These are phyloP conservation scores for Microctonus brassicae DNA, from an alignment of 2,888 invertebrate species.

Conservation along the genomic window DNA sequence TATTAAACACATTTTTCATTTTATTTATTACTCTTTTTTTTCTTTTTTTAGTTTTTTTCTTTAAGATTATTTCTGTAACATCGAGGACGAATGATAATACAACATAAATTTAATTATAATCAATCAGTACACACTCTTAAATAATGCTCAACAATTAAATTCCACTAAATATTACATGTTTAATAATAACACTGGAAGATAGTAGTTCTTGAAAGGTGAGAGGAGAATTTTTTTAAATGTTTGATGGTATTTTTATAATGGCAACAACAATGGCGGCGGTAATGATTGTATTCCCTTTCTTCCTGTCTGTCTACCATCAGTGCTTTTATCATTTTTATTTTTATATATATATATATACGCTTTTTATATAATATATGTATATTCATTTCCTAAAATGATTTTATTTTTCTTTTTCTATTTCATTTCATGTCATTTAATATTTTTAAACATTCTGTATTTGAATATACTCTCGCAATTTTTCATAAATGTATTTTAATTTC, in stretches of 20 bases:
- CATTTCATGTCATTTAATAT: too few species aligned
- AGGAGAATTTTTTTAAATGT: too few species aligned
- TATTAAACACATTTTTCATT: slow-evolving; percentile 67
- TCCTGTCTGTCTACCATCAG: background rate
- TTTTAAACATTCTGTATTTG: too few species aligned
- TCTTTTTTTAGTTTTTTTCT: slow-evolving; percentile 38
- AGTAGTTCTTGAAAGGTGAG: slow-evolving; percentile 47
- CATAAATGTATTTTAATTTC: background rate
- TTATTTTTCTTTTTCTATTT: too few species aligned
- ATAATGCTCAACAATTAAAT: slow-evolving; percentile 66
- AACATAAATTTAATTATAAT: slow-evolving; percentile 68
- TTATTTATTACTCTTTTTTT: too few species aligned
- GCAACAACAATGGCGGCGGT: slow-evolving; percentile 46
- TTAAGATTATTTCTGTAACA: slow-evolving; percentile 63
- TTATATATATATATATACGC: too few species aligned
- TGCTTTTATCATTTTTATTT: background rate
- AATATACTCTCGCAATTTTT: too few species aligned
- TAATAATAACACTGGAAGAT: slow-evolving; percentile 69
- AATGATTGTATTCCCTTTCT: too few species aligned
- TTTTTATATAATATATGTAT: too few species aligned
- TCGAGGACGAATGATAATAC: slow-evolving; percentile 67
- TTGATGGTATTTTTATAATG: slow-evolving; percentile 28
- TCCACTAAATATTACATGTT: background rate
- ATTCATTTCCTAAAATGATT: too few species aligned
- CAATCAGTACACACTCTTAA: slow-evolving; percentile 68